Evolutionary conservation across 1,140 invertebrate species (phyloP).

Genomic region (Lepidostoma basale): DNA sequence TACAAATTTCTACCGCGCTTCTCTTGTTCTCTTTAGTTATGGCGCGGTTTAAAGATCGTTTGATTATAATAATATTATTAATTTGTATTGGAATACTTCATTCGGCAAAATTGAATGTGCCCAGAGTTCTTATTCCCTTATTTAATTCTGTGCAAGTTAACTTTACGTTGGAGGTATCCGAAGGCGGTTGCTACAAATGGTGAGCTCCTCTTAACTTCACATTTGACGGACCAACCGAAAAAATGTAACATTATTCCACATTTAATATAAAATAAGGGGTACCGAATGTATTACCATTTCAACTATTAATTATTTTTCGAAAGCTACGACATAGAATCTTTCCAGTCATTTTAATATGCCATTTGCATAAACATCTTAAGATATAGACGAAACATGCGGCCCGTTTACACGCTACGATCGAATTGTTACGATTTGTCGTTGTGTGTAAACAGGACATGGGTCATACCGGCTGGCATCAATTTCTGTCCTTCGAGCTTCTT

Average conservation of each 20-base stretch:
- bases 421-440: no score
- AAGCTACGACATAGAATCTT: no score
- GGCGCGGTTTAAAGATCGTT: conserved; percentile 23
- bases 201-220: conserved; percentile 56
- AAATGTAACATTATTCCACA: background rate
- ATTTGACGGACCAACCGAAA: background rate
- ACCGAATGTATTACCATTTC: background rate
- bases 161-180: conserved; percentile 87
- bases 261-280: no score
- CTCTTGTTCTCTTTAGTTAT: conserved; percentile 21
- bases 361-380: background rate
- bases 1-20: background rate
- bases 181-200: conserved; percentile 90
- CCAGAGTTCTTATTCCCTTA: conserved; percentile 86
- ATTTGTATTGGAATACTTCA: conserved; percentile 45
- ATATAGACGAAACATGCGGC: background rate
- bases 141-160: conserved; percentile 83
- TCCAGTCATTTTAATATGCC: no score
- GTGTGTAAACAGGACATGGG: no score
- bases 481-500: no score
- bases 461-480: no score
- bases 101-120: conserved; percentile 80
- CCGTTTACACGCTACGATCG: background rate
- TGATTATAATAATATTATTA: conserved; percentile 39
- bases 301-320: background rate